Evolutionary conservation across 53 echinoderm and acorn worm genomes (phyloP).

Genomic region (Antedon mediterranea): DNA sequence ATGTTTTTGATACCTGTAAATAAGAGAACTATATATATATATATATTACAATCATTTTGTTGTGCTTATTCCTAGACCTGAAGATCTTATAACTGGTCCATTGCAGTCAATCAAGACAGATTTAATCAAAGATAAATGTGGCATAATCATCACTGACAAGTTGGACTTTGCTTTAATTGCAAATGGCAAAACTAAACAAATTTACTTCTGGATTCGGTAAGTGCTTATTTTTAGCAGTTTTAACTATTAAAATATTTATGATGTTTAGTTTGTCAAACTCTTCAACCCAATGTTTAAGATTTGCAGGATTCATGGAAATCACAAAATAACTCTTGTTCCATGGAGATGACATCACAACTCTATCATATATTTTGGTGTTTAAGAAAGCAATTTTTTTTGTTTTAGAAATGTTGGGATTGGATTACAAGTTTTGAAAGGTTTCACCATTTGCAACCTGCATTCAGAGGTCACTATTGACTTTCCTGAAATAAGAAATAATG

Average conservation of each 20-base stretch:
- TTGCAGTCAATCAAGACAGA: slow-evolving; percentile 22
- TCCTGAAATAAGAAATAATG: neutral
- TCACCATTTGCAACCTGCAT: neutral
- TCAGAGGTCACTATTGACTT: neutral
- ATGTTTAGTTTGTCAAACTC: neutral
- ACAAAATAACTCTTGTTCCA: no score
- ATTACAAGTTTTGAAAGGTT: neutral
- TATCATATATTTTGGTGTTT: no score
- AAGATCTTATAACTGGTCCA: neutral
- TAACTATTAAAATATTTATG: no score
- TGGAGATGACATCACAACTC: no score
- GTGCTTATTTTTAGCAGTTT: no score
- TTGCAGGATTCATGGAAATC: slow-evolving; percentile 6
- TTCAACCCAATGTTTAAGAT: neutral
- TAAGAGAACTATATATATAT: no score
- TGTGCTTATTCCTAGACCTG: neutral
- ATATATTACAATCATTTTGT: neutral
- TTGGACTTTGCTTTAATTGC: slow-evolving; percentile 17
- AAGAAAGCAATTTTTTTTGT: no score
- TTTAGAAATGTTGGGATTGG: neutral
- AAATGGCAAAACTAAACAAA: slow-evolving; percentile 30
- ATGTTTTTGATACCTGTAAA: no score
- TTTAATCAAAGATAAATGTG: slow-evolving; percentile 38
- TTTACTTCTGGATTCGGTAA: slow-evolving; percentile 37
- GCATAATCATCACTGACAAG: slow-evolving; percentile 38